A percentile compares a stretch with the other conserved stretches of the same genome.
Evolutionary conservation across 1,140 invertebrate species (phyloP).

Genomic region (Drosophila erecta): DNA sequence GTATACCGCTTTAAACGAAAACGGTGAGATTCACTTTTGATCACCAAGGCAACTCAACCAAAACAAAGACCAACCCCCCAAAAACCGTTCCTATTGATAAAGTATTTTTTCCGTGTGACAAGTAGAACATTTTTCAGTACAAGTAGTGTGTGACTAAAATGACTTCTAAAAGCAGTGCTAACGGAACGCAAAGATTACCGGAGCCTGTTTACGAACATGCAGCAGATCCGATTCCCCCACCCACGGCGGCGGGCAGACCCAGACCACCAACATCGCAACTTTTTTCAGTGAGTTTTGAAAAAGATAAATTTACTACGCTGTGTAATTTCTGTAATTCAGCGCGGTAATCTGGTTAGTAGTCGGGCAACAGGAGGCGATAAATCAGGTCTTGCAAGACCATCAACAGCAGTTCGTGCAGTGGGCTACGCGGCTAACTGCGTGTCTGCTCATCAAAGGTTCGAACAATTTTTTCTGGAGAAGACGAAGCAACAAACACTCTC

Average conservation of each 20-base stretch:
- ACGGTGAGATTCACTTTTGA: too few species aligned
- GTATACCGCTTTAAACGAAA: too few species aligned
- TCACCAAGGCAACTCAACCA: slow-evolving; percentile 6
- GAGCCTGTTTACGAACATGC: slow-evolving; percentile 5
- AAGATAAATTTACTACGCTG: not conserved
- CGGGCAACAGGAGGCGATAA: slow-evolving; percentile 67
- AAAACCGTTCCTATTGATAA: not conserved
- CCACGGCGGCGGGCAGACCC: slow-evolving; percentile 73
- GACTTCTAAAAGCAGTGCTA: slow-evolving; percentile 31
- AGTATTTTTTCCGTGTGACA: not conserved
- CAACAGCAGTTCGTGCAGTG: slow-evolving; percentile 97
- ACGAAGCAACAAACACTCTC: slow-evolving; percentile 84
- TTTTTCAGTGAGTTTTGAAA: slow-evolving; percentile 59
- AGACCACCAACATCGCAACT: slow-evolving; percentile 77
- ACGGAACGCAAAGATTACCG: not conserved
- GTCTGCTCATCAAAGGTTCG: slow-evolving; percentile 87
- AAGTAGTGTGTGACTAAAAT: not conserved
- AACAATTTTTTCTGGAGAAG: slow-evolving; percentile 90
- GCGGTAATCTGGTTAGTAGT: slow-evolving; percentile 74
- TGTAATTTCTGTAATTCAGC: slow-evolving; percentile 23
- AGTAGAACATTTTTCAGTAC: too few species aligned
- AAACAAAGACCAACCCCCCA: slow-evolving; percentile 4
- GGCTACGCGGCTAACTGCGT: slow-evolving; percentile 93
- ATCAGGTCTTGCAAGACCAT: slow-evolving; percentile 88
- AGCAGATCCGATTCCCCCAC: slow-evolving; percentile 61